These are phyloP conservation scores for Caretta caretta DNA, from an alignment of 2,113 vertebrate species.

Conservation along the genomic window DNA sequence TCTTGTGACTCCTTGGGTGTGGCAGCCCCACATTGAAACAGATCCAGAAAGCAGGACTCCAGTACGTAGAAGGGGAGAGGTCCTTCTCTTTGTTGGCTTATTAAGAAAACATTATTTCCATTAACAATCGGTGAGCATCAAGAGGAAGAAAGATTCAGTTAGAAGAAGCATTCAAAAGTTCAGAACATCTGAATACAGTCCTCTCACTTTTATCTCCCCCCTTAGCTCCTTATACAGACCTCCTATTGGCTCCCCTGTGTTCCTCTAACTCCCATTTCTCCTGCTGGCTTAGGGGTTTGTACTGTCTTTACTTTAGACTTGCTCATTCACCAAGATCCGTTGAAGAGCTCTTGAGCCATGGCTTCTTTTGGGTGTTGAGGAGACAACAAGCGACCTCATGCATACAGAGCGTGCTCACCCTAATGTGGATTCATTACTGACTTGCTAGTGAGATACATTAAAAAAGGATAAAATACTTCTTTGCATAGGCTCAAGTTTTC, in stretches of 20 bases:
- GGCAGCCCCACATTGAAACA: neutral
- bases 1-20: neutral
- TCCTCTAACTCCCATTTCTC: neutral
- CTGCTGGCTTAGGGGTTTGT: neutral
- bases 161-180: neutral
- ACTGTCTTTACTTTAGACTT: neutral
- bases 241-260: neutral
- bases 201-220: neutral
- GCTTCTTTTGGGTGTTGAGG: neutral
- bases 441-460: rapidly evolving
- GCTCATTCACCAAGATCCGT: neutral
- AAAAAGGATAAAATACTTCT: neutral
- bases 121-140: neutral
- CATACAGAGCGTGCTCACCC: neutral
- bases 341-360: neutral
- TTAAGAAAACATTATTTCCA: neutral
- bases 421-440: neutral
- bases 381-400: neutral
- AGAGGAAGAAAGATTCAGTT: neutral
- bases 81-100: rapidly evolving
- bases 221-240: neutral
- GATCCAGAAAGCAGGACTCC: neutral
- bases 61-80: neutral
- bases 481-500: neutral
- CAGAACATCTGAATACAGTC: neutral